phyloP scores from a whole-genome alignment of 2,888 invertebrate species.

The Hypercompe scribonia region DNA sequence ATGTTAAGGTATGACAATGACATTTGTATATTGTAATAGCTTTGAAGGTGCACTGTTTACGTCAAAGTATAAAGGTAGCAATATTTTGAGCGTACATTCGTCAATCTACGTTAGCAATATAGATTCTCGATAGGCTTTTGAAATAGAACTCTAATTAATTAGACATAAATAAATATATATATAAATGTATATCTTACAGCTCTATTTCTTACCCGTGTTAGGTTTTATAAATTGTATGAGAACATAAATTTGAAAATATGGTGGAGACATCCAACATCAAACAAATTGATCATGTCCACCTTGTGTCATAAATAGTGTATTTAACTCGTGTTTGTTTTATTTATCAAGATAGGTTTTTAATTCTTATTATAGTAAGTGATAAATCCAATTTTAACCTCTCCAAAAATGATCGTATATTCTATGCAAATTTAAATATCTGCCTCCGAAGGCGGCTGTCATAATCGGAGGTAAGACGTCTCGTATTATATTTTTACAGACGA shows the following conservation, averaged over 20 bases:
- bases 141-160: too few species aligned
- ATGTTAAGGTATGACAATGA: slow-evolving; percentile 87
- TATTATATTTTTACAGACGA: slow-evolving; percentile 82
- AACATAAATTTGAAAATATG: not conserved
- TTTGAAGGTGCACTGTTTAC: not conserved
- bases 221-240: too few species aligned
- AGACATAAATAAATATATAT: too few species aligned
- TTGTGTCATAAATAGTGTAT: too few species aligned
- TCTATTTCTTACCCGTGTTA: too few species aligned
- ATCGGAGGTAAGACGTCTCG: not conserved
- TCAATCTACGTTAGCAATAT: not conserved
- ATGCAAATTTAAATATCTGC: not conserved
- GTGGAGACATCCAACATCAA: not conserved
- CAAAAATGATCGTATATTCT: not conserved
- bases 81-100: not conserved
- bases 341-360: too few species aligned
- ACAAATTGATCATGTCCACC: too few species aligned
- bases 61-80: not conserved
- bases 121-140: not conserved
- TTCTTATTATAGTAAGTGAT: too few species aligned
- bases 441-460: not conserved
- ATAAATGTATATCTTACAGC: too few species aligned
- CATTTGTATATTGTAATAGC: not conserved
- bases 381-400: not conserved
- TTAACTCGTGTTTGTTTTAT: too few species aligned